A percentile compares a stretch with the other conserved stretches of the same genome.
phyloP scores from a whole-genome alignment of 2,888 invertebrate genomes.

The Sycophila texana region DNA sequence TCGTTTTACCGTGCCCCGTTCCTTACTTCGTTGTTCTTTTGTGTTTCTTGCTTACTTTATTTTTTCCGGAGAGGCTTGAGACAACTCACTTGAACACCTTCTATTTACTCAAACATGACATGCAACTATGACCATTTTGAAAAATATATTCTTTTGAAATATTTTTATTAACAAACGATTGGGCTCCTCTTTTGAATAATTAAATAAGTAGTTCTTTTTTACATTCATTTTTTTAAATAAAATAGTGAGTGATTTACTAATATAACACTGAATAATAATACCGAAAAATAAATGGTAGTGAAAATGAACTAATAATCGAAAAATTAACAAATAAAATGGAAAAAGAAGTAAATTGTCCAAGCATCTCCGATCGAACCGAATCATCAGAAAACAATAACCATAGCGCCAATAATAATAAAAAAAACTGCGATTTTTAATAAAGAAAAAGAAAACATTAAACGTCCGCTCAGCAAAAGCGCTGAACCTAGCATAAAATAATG shows the following conservation, averaged over 20 bases:
- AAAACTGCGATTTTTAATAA: too few relatives aligned
- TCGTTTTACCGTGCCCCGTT: slow-evolving; percentile 20
- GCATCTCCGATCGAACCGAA: slow-evolving; percentile 36
- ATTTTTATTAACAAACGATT: too few relatives aligned
- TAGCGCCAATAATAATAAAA: too few relatives aligned
- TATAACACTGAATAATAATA: too few relatives aligned
- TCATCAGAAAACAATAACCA: too few relatives aligned
- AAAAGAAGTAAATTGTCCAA: slow-evolving; percentile 18
- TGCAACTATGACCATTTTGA: neutral
- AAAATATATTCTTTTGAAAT: too few relatives aligned
- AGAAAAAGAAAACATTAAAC: neutral
- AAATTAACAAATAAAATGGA: too few relatives aligned
- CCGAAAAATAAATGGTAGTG: too few relatives aligned
- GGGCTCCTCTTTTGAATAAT: neutral
- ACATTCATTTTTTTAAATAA: neutral
- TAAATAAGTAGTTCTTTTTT: neutral
- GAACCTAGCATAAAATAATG: slow-evolving; percentile 32
- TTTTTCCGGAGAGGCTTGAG: slow-evolving; percentile 53
- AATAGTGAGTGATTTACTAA: neutral
- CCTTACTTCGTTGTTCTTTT: slow-evolving; percentile 47
- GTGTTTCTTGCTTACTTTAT: slow-evolving; percentile 43
- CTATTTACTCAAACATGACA: slow-evolving; percentile 16
- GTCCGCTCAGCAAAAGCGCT: slow-evolving; percentile 25
- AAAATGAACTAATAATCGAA: too few relatives aligned
- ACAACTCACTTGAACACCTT: slow-evolving; percentile 50